These are phyloP conservation scores for Pinctada fucata DNA, from an alignment of 2,888 invertebrate species.

Conservation along the genomic window DNA sequence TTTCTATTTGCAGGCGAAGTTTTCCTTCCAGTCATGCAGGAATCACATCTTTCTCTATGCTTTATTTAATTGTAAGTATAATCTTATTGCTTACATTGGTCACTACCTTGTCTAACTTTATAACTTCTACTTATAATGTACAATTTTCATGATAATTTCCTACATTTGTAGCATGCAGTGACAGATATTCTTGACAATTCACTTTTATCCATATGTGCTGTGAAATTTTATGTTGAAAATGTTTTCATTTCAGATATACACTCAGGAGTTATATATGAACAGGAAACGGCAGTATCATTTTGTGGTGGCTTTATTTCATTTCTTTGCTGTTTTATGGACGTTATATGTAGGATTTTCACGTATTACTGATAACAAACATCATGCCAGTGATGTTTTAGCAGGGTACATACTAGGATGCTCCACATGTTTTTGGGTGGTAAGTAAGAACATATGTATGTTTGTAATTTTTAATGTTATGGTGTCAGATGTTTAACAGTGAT, in stretches of 20 bases:
- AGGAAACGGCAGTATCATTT: slow-evolving; percentile 16
- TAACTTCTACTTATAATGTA: not conserved
- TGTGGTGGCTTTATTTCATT: slow-evolving; percentile 9
- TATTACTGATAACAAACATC: slow-evolving; percentile 25
- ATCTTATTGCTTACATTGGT: not conserved
- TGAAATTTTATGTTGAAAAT: no score
- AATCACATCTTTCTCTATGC: slow-evolving; percentile 13
- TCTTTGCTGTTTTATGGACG: slow-evolving; percentile 10
- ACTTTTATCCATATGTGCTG: no score
- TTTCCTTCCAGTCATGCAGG: slow-evolving; percentile 30
- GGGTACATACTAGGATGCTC: slow-evolving; percentile 12
- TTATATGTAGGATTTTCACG: slow-evolving; percentile 12
- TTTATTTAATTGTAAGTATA: slow-evolving; percentile 23
- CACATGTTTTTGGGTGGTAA: slow-evolving; percentile 17
- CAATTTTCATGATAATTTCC: not conserved
- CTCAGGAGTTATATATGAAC: slow-evolving; percentile 26
- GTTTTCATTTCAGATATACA: slow-evolving; percentile 18
- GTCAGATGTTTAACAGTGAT: no score
- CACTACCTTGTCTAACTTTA: not conserved
- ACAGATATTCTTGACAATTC: no score
- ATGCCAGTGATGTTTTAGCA: slow-evolving; percentile 15
- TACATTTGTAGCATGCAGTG: no score
- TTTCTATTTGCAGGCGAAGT: slow-evolving; percentile 19
- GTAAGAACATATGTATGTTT: not conserved
- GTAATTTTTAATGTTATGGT: no score